These are phyloP conservation scores for Baryphthengus martii DNA, from an alignment of 2,113 vertebrate species.

Conservation along the genomic window DNA sequence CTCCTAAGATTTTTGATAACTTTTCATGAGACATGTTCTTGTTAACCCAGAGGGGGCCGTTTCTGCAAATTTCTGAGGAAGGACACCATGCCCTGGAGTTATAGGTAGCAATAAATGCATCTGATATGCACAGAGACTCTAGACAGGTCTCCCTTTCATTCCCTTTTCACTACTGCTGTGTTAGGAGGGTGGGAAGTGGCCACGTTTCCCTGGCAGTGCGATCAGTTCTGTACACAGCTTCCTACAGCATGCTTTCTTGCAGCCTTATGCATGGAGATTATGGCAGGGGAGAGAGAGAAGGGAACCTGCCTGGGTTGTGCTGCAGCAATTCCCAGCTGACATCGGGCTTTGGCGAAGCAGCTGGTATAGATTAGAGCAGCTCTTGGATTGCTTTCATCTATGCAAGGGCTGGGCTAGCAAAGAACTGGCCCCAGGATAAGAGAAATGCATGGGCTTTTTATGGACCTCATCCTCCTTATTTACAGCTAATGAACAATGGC, in stretches of 20 bases:
- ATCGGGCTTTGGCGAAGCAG: neutral
- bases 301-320: neutral
- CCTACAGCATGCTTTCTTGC: rapidly evolving
- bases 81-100: neutral
- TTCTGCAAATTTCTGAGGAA: neutral
- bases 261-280: rapidly evolving
- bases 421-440: conserved; percentile 37
- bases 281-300: neutral
- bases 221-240: neutral
- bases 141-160: neutral
- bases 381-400: conserved; percentile 37
- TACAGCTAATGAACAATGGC: conserved; percentile 48
- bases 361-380: conserved; percentile 26
- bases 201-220: neutral
- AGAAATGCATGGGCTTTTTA: conserved; percentile 18
- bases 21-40: neutral
- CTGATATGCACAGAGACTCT: neutral
- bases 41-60: neutral
- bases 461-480: conserved; percentile 23
- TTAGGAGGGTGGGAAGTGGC: neutral
- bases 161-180: neutral
- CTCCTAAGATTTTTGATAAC: neutral
- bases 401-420: conserved; percentile 35
- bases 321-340: neutral
- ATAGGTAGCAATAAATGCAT: neutral